Percentiles rank a stretch among this genome's conserved stretches.
Conservation (phyloP, 2,888 invertebrate genomes). For the Artemia sinica region DNA sequence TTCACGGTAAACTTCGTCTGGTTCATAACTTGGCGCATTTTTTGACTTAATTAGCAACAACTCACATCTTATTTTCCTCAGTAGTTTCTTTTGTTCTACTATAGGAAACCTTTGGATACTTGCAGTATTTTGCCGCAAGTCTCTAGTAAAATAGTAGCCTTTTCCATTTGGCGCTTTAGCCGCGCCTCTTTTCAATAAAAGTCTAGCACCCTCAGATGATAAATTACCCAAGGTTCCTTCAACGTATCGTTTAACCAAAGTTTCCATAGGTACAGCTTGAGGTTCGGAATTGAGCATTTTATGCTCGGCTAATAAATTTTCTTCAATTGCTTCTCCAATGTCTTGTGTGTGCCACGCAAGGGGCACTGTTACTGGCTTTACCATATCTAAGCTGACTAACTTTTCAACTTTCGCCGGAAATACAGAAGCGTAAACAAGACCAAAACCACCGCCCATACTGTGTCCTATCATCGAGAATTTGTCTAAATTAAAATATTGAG, state of each 20-base stretch:
- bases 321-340: slow-evolving; percentile 14
- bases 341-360: slow-evolving; percentile 19
- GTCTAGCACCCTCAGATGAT: slow-evolving; percentile 16
- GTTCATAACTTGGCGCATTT: slow-evolving; percentile 18
- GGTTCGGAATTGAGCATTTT: neutral
- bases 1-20: slow-evolving; percentile 14
- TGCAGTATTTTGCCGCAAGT: slow-evolving; percentile 14
- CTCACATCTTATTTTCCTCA: slow-evolving; percentile 16
- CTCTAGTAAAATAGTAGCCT: slow-evolving; percentile 15
- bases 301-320: neutral
- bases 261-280: slow-evolving; percentile 15
- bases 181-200: slow-evolving; percentile 18
- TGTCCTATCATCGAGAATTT: slow-evolving; percentile 26
- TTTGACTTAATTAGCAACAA: slow-evolving; percentile 18
- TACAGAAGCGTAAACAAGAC: slow-evolving; percentile 29
- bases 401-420: slow-evolving; percentile 30
- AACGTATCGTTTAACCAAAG: slow-evolving; percentile 17
- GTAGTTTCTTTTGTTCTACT: slow-evolving; percentile 16
- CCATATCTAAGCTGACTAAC: slow-evolving; percentile 27
- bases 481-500: slow-evolving; percentile 21
- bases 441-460: slow-evolving; percentile 31
- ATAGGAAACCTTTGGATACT: slow-evolving; percentile 3
- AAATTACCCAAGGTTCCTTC: slow-evolving; percentile 16
- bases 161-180: neutral
- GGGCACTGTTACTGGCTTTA: slow-evolving; percentile 23